A percentile compares a stretch with the other conserved stretches of the same genome.
Conservation (phyloP, 2,113 vertebrate genomes). For the Ranitomeya imitator region DNA sequence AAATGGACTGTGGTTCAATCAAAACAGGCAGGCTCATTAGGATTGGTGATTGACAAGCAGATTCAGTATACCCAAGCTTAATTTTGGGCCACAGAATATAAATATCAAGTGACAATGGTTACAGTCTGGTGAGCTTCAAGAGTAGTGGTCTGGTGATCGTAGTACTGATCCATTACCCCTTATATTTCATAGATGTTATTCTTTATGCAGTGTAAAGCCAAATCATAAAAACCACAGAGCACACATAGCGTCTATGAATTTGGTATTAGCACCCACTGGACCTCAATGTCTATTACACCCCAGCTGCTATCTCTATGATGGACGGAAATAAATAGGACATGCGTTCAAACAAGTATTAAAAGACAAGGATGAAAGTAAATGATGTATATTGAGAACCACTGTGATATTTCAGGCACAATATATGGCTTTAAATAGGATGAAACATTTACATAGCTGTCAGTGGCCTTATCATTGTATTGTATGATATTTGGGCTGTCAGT, state of each 20-base stretch:
- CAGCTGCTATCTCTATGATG: neutral
- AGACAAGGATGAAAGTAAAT: neutral
- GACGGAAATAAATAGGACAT: neutral
- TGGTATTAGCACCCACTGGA: neutral
- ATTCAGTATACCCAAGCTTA: no score
- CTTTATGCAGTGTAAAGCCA: neutral
- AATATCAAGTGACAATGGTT: no score
- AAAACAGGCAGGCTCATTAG: no score
- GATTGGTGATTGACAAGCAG: no score
- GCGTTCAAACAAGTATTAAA: neutral
- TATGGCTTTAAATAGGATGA: neutral
- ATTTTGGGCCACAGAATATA: no score
- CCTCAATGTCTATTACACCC: neutral
- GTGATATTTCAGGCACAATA: neutral
- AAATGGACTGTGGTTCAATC: no score
- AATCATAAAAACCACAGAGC: no score
- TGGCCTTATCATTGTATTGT: conserved; percentile 19
- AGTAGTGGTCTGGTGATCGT: no score
- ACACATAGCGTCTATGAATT: neutral
- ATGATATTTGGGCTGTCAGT: conserved; percentile 31
- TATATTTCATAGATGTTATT: no score
- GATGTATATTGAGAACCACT: neutral
- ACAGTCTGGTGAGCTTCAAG: no score
- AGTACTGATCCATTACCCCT: no score
- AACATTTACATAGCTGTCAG: conserved; percentile 25